Evolutionary conservation across 1,140 invertebrate species (phyloP).

Genomic region (Diorhabda carinulata): DNA sequence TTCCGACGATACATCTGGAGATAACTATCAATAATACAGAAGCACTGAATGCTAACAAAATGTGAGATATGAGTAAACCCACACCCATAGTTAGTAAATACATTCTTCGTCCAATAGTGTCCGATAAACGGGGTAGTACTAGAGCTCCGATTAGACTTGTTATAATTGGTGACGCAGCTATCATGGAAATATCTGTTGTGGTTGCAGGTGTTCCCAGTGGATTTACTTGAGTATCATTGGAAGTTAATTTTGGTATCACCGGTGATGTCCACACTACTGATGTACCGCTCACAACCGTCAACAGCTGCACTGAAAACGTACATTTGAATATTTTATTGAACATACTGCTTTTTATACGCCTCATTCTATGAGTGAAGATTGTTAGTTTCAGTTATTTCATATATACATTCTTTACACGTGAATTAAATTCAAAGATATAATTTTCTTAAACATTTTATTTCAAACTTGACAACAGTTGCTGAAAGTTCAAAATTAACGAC

Average conservation of each 20-base stretch:
- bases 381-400: too few relatives aligned
- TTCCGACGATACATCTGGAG: constrained; percentile 31
- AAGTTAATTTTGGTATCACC: neutral
- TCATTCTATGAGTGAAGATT: too few relatives aligned
- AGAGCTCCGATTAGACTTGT: constrained; percentile 57
- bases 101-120: constrained; percentile 49
- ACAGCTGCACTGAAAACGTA: neutral
- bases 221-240: neutral
- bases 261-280: neutral
- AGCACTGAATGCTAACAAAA: constrained; percentile 41
- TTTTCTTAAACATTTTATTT: too few relatives aligned
- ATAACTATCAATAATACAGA: constrained; percentile 48
- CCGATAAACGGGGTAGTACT: constrained; percentile 39
- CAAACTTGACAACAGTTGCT: too few relatives aligned
- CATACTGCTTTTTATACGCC: too few relatives aligned
- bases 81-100: constrained; percentile 47
- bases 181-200: neutral
- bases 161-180: constrained; percentile 49
- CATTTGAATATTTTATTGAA: too few relatives aligned
- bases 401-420: too few relatives aligned
- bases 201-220: neutral
- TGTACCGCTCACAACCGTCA: neutral
- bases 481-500: too few relatives aligned
- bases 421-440: too few relatives aligned
- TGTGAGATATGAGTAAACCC: constrained; percentile 8